Conservation (phyloP, 2,113 vertebrate genomes). For the Paralichthys olivaceus region DNA sequence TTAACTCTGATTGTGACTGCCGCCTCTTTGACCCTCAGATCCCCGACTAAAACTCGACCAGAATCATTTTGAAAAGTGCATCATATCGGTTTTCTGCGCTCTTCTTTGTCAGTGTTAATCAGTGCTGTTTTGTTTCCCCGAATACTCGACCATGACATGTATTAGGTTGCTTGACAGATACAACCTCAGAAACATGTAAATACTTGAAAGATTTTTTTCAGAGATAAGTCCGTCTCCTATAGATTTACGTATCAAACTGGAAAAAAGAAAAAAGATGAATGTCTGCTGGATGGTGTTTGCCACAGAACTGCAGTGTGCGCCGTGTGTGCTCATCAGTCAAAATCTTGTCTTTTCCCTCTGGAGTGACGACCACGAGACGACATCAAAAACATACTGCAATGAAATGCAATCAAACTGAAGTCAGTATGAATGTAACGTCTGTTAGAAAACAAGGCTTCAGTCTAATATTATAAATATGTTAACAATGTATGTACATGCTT, state of each 20-base stretch:
- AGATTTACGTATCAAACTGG: conserved; percentile 63
- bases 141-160: conserved; percentile 67
- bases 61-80: conserved; percentile 4
- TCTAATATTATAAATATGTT: conserved; percentile 85
- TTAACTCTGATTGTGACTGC: conserved; percentile 6
- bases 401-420: conserved; percentile 89
- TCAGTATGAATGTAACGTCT: conserved; percentile 84
- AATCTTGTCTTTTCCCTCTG: conserved; percentile 62
- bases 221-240: conserved; percentile 64
- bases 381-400: conserved; percentile 64
- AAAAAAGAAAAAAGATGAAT: conserved; percentile 67
- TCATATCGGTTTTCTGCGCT: conserved; percentile 16
- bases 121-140: conserved; percentile 59
- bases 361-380: conserved; percentile 62
- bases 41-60: conserved; percentile 8
- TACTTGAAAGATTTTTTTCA: conserved; percentile 75
- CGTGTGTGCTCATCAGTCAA: conserved; percentile 67
- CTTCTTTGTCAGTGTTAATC: conserved; percentile 52
- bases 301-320: conserved; percentile 71
- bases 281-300: conserved; percentile 69
- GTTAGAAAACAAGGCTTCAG: conserved; percentile 82
- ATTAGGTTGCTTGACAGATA: conserved; percentile 67
- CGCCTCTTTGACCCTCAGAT: conserved; percentile 1
- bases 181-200: conserved; percentile 81
- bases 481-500: conserved; percentile 83